Conservation (phyloP, 2,113 vertebrate genomes). For the Rhadina sibilatrix region DNA sequence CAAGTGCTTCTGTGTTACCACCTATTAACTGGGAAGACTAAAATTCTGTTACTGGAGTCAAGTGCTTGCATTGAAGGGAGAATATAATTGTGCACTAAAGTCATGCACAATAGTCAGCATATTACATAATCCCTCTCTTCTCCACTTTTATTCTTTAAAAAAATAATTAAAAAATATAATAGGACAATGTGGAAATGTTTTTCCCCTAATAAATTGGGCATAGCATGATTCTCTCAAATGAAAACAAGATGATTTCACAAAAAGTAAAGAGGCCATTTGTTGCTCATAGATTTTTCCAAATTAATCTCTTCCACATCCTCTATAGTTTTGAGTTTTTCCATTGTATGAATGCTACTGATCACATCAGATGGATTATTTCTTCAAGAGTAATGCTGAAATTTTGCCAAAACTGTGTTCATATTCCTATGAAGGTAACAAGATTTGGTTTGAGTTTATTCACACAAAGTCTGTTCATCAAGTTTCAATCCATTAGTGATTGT, state of each 20-base stretch:
- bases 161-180: not conserved
- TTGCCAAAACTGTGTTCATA: not conserved
- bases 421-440: not conserved
- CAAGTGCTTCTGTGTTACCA: not conserved
- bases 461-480: not conserved
- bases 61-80: not conserved
- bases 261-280: not conserved
- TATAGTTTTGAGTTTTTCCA: not conserved
- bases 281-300: constrained; percentile 8
- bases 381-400: not conserved
- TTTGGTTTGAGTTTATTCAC: not conserved
- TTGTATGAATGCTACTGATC: not conserved
- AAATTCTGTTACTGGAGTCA: not conserved
- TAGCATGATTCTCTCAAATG: not conserved
- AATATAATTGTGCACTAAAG: not conserved
- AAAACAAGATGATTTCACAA: constrained; percentile 26
- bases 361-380: not conserved
- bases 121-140: not conserved
- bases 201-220: not conserved
- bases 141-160: not conserved
- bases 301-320: not conserved
- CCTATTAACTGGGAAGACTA: not conserved
- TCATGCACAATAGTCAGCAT: not conserved
- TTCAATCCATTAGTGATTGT: not conserved
- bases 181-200: not conserved